Evolutionary conservation across 2,797 vertebrate genomes (phyloP).

Genomic region (Halcyon badia): DNA sequence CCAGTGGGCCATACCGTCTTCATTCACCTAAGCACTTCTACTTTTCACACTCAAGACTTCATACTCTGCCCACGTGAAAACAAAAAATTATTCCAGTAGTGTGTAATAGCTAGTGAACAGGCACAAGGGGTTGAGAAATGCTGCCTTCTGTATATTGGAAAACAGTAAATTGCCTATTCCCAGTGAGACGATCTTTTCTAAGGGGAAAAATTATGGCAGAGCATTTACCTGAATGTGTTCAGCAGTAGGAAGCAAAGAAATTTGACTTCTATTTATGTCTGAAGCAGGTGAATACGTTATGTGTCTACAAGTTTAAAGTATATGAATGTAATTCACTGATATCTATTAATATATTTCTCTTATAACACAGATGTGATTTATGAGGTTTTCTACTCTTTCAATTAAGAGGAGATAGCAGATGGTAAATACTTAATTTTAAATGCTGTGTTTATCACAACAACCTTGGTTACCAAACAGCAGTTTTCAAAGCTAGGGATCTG

Average conservation of each 20-base stretch:
- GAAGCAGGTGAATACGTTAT: neutral
- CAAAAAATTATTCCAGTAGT: neutral
- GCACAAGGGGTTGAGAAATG: neutral
- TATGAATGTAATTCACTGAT: neutral
- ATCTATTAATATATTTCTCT: neutral
- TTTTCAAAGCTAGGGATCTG: neutral
- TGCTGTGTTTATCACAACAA: slow-evolving; percentile 13
- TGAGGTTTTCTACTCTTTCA: neutral
- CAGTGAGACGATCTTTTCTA: neutral
- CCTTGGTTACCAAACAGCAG: slow-evolving; percentile 8
- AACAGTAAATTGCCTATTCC: neutral
- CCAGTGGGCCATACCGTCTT: neutral
- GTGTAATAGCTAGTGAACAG: neutral
- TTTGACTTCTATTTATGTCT: neutral
- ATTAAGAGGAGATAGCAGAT: slow-evolving; percentile 41
- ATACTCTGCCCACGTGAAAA: neutral
- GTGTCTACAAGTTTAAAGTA: neutral
- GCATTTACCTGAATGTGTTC: neutral
- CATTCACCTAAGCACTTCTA: neutral
- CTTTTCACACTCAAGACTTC: neutral
- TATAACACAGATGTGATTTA: slow-evolving; percentile 49
- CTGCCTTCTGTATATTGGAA: neutral
- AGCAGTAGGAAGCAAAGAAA: neutral
- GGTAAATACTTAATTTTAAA: slow-evolving; percentile 55
- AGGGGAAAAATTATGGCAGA: neutral